phyloP scores from a whole-genome alignment of 2,888 invertebrate species.

The Flexamia atlantica region DNA sequence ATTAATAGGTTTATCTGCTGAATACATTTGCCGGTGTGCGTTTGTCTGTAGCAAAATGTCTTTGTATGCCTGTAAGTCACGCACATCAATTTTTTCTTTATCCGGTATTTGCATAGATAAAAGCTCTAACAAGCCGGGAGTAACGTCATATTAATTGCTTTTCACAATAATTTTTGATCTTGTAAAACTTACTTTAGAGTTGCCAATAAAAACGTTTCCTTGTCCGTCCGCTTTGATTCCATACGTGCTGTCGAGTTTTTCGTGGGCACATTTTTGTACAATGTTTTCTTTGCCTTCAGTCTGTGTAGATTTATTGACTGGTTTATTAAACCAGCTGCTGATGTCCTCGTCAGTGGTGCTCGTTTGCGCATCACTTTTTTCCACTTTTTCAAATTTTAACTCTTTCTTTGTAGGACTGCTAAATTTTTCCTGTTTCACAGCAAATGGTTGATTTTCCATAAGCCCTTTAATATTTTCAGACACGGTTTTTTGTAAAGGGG shows the following conservation, averaged over 20 bases:
- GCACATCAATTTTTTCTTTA: not conserved
- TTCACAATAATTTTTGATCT: not conserved
- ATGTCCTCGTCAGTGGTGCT: not conserved
- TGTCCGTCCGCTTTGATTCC: not conserved
- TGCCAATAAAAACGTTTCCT: constrained; percentile 18
- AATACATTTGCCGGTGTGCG: too few relatives aligned
- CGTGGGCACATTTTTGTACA: not conserved
- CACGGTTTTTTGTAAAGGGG: not conserved
- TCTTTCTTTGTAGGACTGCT: not conserved
- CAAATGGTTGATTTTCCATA: not conserved
- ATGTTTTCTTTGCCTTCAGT: not conserved
- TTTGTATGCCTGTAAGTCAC: constrained; percentile 17
- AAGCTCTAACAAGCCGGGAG: constrained; percentile 16
- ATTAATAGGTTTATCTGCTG: constrained; percentile 25
- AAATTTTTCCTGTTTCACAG: not conserved
- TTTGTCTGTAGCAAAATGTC: constrained; percentile 8
- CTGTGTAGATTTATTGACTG: not conserved
- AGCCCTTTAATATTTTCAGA: not conserved
- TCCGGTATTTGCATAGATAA: constrained; percentile 36
- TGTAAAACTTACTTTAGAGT: not conserved
- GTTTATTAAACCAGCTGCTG: not conserved
- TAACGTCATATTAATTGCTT: not conserved
- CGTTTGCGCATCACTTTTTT: too few relatives aligned
- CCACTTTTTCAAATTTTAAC: not conserved
- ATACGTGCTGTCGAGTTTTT: not conserved